phyloP scores from a whole-genome alignment of 2,797 vertebrate species.

The Poeciliopsis presidionis region DNA sequence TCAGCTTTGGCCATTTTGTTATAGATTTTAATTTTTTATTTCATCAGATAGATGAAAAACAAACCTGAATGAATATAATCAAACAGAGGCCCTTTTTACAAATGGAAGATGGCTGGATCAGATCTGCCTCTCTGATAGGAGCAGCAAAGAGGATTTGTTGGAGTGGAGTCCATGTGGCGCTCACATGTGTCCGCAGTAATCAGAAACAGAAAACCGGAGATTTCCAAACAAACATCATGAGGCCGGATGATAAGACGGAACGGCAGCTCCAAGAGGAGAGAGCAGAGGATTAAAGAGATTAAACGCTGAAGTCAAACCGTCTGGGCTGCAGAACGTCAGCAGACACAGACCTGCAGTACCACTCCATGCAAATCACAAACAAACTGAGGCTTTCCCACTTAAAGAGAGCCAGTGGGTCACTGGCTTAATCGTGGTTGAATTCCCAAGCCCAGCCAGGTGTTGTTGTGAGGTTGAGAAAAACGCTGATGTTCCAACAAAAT shows the following conservation, averaged over 20 bases:
- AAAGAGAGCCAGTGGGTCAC: not conserved
- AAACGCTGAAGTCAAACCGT: conserved; percentile 54
- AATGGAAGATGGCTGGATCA: conserved; percentile 55
- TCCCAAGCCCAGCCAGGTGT: not conserved
- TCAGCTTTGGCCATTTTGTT: conserved; percentile 68
- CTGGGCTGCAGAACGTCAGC: conserved; percentile 26
- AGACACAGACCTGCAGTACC: conserved; percentile 22
- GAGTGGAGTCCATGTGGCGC: conserved; percentile 47
- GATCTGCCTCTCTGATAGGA: conserved; percentile 55
- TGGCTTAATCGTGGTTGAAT: not conserved
- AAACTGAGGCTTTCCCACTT: not conserved
- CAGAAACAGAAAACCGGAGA: conserved; percentile 41
- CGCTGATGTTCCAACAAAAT: not conserved
- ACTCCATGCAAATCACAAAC: conserved; percentile 3
- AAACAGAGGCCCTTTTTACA: conserved; percentile 33
- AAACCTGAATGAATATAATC: conserved; percentile 56
- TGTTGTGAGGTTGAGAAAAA: not conserved
- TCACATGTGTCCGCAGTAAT: conserved; percentile 41
- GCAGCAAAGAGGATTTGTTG: conserved; percentile 63
- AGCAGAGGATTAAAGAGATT: conserved; percentile 64
- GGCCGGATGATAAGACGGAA: conserved; percentile 61
- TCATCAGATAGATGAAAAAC: conserved; percentile 50
- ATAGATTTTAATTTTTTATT: conserved; percentile 28
- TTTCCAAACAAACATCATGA: conserved; percentile 68
- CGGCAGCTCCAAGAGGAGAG: conserved; percentile 15